Percentiles rank a stretch among this genome's conserved stretches.
These are phyloP conservation scores for Himalopsyche phryganea DNA, from an alignment of 1,140 invertebrate species.

Conservation along the genomic window DNA sequence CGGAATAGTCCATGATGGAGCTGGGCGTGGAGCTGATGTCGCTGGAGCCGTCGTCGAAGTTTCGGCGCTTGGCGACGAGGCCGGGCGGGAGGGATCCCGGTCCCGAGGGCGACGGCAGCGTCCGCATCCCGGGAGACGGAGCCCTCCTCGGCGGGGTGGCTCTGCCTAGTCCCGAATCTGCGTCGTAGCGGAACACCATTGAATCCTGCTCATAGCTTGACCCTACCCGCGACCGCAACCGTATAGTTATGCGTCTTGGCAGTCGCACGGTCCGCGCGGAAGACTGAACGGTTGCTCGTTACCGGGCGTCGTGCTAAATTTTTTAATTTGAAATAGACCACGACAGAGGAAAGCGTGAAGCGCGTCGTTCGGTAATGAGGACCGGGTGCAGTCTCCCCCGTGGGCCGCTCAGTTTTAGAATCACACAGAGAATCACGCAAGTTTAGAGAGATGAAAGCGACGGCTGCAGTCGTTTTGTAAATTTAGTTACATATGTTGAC, in stretches of 20 bases:
- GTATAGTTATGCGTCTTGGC: not conserved
- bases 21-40: slow-evolving; percentile 77
- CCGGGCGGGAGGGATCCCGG: slow-evolving; percentile 79
- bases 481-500: no score
- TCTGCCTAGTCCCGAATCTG: slow-evolving; percentile 75
- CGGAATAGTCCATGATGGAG: slow-evolving; percentile 83
- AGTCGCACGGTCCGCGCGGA: not conserved
- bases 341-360: no score
- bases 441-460: no score
- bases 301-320: no score
- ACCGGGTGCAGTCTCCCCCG: no score
- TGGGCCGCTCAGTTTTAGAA: not conserved
- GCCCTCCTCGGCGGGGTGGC: slow-evolving; percentile 76
- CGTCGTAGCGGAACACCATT: slow-evolving; percentile 37
- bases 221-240: slow-evolving; percentile 20
- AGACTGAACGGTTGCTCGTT: not conserved
- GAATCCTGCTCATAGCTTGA: slow-evolving; percentile 28
- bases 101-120: slow-evolving; percentile 70
- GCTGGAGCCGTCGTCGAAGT: slow-evolving; percentile 79
- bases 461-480: no score
- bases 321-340: no score
- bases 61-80: slow-evolving; percentile 72
- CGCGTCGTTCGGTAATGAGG: no score
- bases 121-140: slow-evolving; percentile 68
- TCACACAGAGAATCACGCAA: not conserved